Evolutionary conservation across 2,888 invertebrate species (phyloP).

Genomic region (Phyllotreta cruciferae): DNA sequence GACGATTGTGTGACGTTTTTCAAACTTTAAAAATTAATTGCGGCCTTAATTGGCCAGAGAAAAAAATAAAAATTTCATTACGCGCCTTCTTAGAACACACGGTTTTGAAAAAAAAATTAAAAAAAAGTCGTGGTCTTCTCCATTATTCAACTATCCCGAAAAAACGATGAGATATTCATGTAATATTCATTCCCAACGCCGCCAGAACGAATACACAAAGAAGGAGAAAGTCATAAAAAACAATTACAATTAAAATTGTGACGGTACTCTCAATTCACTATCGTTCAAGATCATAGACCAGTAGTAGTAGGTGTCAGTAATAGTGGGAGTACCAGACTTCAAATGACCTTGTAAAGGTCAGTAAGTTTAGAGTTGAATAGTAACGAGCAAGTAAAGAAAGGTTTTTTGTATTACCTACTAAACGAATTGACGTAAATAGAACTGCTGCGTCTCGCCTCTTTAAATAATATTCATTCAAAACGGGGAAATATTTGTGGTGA

Average conservation of each 20-base stretch:
- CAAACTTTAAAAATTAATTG: no score
- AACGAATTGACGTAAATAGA: conserved; percentile 28
- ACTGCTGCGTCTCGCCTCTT: conserved; percentile 28
- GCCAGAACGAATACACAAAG: neutral
- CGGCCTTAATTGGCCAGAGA: no score
- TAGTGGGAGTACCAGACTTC: conserved; percentile 43
- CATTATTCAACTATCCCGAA: conserved; percentile 7
- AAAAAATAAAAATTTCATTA: no score
- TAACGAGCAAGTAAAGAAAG: conserved; percentile 30
- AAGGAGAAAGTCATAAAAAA: conserved; percentile 27
- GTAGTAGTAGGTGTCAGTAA: conserved; percentile 43
- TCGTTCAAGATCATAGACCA: conserved; percentile 39
- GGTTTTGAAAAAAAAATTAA: no score
- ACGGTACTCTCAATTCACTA: conserved; percentile 23
- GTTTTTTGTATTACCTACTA: conserved; percentile 27
- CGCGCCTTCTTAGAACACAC: no score
- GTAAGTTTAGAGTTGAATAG: conserved; percentile 32
- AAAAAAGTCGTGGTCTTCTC: no score
- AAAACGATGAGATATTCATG: neutral
- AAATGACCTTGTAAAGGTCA: conserved; percentile 49
- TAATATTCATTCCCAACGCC: no score
- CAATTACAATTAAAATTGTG: conserved; percentile 19
- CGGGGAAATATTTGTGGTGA: conserved; percentile 12
- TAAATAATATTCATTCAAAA: conserved; percentile 26
- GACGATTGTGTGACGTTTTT: no score